A percentile compares a stretch with the other conserved stretches of the same genome.
Evolutionary conservation across 2,797 vertebrate genomes (phyloP).

Genomic region (Ciconia nigra): DNA sequence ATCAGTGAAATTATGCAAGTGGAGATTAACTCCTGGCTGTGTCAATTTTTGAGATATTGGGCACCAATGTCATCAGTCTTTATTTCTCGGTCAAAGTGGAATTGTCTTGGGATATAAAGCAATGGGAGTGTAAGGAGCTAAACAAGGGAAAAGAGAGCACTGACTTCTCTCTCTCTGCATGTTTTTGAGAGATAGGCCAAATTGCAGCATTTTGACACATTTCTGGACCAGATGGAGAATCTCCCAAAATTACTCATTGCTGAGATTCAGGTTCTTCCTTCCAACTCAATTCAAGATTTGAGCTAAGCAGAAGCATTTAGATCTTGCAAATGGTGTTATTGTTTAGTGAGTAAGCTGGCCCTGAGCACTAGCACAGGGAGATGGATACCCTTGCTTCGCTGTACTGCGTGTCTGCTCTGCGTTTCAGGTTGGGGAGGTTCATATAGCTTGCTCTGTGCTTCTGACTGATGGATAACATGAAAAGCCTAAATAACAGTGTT

Average conservation of each 20-base stretch:
- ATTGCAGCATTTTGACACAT: background rate
- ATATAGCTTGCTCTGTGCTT: background rate
- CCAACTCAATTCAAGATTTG: background rate
- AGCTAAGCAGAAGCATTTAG: background rate
- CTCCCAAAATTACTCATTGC: background rate
- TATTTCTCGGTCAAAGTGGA: background rate
- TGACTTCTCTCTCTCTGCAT: background rate
- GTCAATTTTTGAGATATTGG: background rate
- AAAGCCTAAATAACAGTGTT: constrained; percentile 1
- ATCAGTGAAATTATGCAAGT: constrained; percentile 50
- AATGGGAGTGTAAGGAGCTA: background rate
- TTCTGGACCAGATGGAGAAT: background rate
- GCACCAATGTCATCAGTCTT: background rate
- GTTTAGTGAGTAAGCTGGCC: background rate
- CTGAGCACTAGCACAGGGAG: background rate
- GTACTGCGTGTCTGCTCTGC: background rate
- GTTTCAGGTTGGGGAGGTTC: background rate
- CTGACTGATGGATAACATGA: background rate
- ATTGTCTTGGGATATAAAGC: background rate
- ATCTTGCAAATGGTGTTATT: background rate
- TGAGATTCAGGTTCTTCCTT: background rate
- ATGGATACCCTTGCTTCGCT: background rate
- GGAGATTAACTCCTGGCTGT: constrained; percentile 19
- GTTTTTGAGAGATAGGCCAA: background rate
- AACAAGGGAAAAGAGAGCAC: background rate